These are phyloP conservation scores for Tenthredo scrophulariae DNA, from an alignment of 2,888 invertebrate species.

Conservation along the genomic window DNA sequence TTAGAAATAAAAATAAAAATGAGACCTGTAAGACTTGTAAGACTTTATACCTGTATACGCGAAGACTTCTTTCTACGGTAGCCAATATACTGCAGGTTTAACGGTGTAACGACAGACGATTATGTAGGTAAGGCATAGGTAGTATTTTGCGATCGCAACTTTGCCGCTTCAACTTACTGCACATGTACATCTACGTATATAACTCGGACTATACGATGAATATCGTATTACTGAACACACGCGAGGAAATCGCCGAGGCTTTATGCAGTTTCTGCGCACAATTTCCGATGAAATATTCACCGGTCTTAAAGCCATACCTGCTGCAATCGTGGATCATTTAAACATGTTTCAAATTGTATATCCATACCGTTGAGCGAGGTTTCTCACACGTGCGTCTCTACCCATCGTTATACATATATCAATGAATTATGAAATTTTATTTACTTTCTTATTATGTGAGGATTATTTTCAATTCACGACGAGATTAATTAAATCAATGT, in stretches of 20 bases:
- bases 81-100: constrained; percentile 10
- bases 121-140: constrained; percentile 13
- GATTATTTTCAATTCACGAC: background rate
- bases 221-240: constrained; percentile 3
- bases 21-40: too few species aligned
- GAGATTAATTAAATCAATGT: background rate
- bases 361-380: background rate
- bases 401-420: background rate
- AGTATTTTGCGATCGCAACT: constrained; percentile 15
- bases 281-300: constrained; percentile 10
- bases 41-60: background rate
- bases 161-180: background rate
- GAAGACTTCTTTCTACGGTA: background rate
- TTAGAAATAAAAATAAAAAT: background rate
- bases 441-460: background rate
- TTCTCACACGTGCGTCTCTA: background rate
- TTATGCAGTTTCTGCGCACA: background rate
- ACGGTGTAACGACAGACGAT: constrained; percentile 17
- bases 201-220: background rate
- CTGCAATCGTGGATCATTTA: constrained; percentile 5
- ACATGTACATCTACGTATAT: background rate
- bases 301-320: background rate
- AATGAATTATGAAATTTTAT: background rate
- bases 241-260: background rate
- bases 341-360: constrained; percentile 9